phyloP scores from a whole-genome alignment of 2,888 invertebrate genomes.

The Macropis europaea region DNA sequence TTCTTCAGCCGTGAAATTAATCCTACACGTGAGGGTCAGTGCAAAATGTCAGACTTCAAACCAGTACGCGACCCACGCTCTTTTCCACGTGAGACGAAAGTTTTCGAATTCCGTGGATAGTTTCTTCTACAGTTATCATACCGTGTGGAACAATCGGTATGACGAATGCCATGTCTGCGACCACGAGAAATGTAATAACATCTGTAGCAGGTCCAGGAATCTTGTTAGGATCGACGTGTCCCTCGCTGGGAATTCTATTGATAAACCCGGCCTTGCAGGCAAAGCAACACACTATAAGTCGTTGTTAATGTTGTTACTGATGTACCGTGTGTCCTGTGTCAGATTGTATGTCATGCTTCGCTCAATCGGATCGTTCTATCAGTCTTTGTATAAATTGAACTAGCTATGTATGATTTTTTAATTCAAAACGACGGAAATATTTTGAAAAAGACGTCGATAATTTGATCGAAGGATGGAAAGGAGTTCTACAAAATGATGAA shows the following conservation, averaged over 20 bases:
- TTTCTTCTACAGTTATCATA: neutral
- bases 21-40: neutral
- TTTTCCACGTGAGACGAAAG: neutral
- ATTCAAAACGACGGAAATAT: no score
- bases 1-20: constrained; percentile 18
- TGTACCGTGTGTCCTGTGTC: neutral
- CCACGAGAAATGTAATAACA: constrained; percentile 34
- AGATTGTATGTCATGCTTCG: neutral
- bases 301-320: constrained; percentile 12
- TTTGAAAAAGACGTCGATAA: no score
- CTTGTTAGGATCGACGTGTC: neutral
- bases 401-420: no score
- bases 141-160: neutral
- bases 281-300: neutral
- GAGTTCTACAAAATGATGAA: no score
- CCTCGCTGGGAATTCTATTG: constrained; percentile 10
- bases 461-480: no score
- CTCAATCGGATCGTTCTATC: no score
- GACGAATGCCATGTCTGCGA: neutral
- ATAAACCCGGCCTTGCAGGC: constrained; percentile 16
- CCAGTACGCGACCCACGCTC: neutral
- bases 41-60: constrained; percentile 14
- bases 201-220: constrained; percentile 33
- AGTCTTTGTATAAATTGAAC: no score
- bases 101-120: constrained; percentile 15